Evolutionary conservation across 2,888 invertebrate genomes (phyloP).

Genomic region (Pasiphila rectangulata): DNA sequence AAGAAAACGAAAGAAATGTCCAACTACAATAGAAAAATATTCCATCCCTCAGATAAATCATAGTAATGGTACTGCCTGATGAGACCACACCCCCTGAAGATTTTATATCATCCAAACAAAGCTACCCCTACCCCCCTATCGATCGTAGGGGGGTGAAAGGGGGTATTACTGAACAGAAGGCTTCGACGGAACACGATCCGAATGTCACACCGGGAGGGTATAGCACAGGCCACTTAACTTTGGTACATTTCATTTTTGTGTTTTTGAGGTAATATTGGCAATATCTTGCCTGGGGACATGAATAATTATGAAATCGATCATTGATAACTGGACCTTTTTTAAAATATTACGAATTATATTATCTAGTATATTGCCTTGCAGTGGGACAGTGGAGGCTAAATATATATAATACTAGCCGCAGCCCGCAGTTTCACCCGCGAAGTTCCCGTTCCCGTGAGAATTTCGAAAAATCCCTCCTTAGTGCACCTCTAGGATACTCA

Average conservation of each 20-base stretch:
- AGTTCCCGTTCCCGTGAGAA: too few species aligned
- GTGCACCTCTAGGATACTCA: too few species aligned
- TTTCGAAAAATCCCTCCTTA: too few species aligned
- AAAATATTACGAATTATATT: too few species aligned
- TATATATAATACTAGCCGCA: too few species aligned
- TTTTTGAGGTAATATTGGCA: not conserved
- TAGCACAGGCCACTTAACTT: conserved; percentile 43
- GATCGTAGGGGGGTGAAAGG: conserved; percentile 12
- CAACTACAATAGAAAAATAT: conserved; percentile 39
- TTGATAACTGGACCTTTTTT: too few species aligned
- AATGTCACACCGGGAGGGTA: conserved; percentile 42
- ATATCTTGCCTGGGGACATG: not conserved
- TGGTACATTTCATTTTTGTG: conserved; percentile 30
- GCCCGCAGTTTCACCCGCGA: too few species aligned
- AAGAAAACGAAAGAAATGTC: conserved; percentile 20
- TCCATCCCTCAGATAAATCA: conserved; percentile 45
- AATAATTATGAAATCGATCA: too few species aligned
- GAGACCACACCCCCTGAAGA: conserved; percentile 66
- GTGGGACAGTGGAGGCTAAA: too few species aligned
- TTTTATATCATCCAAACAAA: conserved; percentile 76
- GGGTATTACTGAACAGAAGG: conserved; percentile 45
- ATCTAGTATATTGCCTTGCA: too few species aligned
- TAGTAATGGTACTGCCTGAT: conserved; percentile 51
- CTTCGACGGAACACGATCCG: conserved; percentile 42
- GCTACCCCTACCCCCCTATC: conserved; percentile 36